A percentile compares a stretch with the other conserved stretches of the same genome.
Conservation (phyloP, 2,113 vertebrate genomes). For the Rhynchomys soricoides region DNA sequence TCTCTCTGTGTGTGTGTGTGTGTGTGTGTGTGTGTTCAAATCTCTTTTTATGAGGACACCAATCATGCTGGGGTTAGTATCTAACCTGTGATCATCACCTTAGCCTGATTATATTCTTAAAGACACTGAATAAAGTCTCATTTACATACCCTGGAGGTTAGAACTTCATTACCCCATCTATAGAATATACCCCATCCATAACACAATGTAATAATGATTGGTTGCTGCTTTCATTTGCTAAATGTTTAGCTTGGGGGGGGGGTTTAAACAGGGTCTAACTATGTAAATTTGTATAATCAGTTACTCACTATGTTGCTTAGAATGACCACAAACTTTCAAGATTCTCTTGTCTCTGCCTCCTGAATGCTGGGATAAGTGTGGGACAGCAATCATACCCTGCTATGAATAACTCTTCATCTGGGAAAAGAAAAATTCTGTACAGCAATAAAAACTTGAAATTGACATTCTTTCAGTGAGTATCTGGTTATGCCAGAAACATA, state of each 20-base stretch:
- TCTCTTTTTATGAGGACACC: neutral
- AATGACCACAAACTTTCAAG: neutral
- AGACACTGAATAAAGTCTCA: neutral
- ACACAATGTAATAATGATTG: neutral
- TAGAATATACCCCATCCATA: neutral
- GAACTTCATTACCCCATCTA: neutral
- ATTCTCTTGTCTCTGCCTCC: neutral
- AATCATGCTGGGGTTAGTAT: neutral
- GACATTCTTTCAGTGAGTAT: neutral
- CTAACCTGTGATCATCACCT: too few species aligned
- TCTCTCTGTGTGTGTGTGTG: neutral
- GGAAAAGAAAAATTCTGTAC: neutral
- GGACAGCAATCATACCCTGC: too few species aligned
- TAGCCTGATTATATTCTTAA: neutral
- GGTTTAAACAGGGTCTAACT: neutral
- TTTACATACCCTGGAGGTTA: neutral
- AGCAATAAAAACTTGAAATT: neutral
- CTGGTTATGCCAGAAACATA: neutral
- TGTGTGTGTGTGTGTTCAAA: neutral
- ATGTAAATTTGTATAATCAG: too few species aligned
- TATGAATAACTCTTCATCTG: neutral
- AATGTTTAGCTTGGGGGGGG: neutral
- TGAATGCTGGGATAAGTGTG: neutral
- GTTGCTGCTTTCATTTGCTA: neutral
- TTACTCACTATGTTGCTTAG: neutral